Base-by-base conservation (phyloP, 2,888 invertebrate genomes). In the Chouioia cunea region DNA sequence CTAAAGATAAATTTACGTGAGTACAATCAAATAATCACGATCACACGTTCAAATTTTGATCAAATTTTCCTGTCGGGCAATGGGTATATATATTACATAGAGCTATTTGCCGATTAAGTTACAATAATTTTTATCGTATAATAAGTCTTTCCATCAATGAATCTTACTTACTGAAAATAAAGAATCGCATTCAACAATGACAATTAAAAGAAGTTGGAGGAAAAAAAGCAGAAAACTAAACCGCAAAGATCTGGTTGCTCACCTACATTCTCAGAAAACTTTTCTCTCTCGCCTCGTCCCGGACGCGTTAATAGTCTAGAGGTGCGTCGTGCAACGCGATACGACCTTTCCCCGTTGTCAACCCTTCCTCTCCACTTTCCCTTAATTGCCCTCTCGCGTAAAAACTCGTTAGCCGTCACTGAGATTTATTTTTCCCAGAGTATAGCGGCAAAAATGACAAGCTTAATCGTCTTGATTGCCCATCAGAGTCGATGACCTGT, bases 341-440 rank as follows among this genome's bases (percentile, higher is more conserved):
- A 56, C 56, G 36, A 54, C 50, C 23, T 50, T 58, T 69, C 36
- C 71, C 53, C 62, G 57, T 75, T 73, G 66, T 67, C 53, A 48
- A 68, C 73, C 18, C n/a, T 27, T 62, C 62, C 36, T 15, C 36
- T 36, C 23, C 52, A 10, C 57, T 36, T 44, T 59, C 52, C n/a
- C 65, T 73, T 71, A 71, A 71, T 74, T 74, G 69, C 68, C 65
- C 63, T 12, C 50, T 16, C 75, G 76, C 76, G 80, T 83, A 82
- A 85, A 85, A 85, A 84, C 83, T 84, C 83, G 81, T 84, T 84
- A 83, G 78, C 78, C 80, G 78, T 16, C 64, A 48, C 76, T 77
- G 64, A 79, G 80, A 83, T 83, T 84, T 84, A 81, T 83, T 81
- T 82, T 59, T 48, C 20, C 22, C 53, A 23, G n/a, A 44, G 14